phyloP scores from a whole-genome alignment of 2,113 vertebrate genomes.

The Coracopsis vasa region DNA sequence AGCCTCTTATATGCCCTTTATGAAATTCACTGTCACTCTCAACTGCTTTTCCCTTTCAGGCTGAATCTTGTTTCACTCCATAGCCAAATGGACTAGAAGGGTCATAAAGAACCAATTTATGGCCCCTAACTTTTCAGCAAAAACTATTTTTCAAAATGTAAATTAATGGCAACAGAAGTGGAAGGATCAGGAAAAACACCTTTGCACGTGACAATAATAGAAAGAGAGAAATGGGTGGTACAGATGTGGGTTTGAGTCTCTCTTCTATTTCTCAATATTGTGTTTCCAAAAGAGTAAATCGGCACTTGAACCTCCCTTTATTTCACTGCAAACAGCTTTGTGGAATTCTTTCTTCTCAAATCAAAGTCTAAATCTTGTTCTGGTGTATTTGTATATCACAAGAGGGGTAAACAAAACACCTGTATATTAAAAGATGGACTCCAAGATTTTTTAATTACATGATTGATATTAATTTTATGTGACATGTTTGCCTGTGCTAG shows the following conservation, averaged over 20 bases:
- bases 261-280: background rate
- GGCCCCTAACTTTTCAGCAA: constrained; percentile 33
- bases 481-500: background rate
- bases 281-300: background rate
- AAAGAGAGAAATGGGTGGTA: background rate
- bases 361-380: background rate
- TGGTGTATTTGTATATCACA: background rate
- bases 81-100: constrained; percentile 40
- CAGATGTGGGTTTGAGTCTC: background rate
- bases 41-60: constrained; percentile 40
- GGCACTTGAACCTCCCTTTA: background rate
- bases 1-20: constrained; percentile 1
- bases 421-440: background rate
- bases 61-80: constrained; percentile 31
- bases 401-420: background rate
- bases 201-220: background rate
- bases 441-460: background rate
- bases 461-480: background rate
- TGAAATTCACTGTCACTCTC: constrained; percentile 52
- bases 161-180: background rate
- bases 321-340: background rate
- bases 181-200: background rate
- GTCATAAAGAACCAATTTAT: constrained; percentile 33
- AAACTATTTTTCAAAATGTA: constrained; percentile 44
- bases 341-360: background rate